Base-by-base conservation (phyloP, 2,797 vertebrate species). In the Sebastes itinus region DNA sequence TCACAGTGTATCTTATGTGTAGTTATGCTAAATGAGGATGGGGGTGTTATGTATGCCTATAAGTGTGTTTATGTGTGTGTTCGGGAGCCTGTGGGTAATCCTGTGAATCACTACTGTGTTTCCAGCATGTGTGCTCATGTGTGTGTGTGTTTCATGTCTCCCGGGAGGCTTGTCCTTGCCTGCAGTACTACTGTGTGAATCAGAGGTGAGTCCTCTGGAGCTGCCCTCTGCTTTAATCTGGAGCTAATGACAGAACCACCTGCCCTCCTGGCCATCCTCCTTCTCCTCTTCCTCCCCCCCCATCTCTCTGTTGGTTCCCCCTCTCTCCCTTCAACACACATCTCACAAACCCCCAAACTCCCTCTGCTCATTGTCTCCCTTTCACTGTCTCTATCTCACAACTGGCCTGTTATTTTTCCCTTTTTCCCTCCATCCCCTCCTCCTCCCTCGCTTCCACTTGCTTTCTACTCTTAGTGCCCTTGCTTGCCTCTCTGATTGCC, bases 191-290 rank as follows among this genome's bases (percentile, higher is more conserved):
- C 78, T 88, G 89, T 88, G 84, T 94, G 92, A 94, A 94, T 93
- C 93, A 94, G 93, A 90, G 90, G 93, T 92, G 91, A 93, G 91
- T 93, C 87, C 85, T 92, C 87, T 89, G 76, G 88, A 93, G 84
- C 89, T 91, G 92, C 93, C 92, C 92, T 91, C 81, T 89, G 87
- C 87, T 94, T 94, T 94, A 92, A 92, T 93, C 92, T 92, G 82
- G 75, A 87, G 85, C 89, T 94, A 93, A 94, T 93, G 92, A 93
- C 90, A 93, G 81, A 86, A 85, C 82, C 90, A 93, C 92, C 92
- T 94, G 92, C 86, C 84, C 91, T 82, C 87, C 79, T 78, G 65
- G 76, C 82, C 54, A 58, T 30, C 67, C 14, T 18, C 33, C 33
- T 33, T 22, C 20, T n/a, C 22, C 35, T 3, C 66, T 30, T 63